phyloP scores from a whole-genome alignment of 2,888 invertebrate species.

The Pachymerium ferrugineum region DNA sequence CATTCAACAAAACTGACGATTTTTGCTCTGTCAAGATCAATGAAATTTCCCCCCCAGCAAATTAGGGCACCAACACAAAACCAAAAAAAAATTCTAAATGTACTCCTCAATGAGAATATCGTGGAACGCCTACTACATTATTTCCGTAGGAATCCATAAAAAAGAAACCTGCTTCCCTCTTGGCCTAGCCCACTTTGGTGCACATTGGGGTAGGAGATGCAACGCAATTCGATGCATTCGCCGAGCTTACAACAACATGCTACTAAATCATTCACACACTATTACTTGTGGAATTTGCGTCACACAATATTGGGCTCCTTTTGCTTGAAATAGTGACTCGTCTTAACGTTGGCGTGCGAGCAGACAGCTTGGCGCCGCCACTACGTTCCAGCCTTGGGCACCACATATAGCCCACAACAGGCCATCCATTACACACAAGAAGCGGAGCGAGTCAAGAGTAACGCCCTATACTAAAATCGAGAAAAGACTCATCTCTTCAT shows the following conservation, averaged over 20 bases:
- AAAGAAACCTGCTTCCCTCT: no score
- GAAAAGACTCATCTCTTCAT: constrained; percentile 23
- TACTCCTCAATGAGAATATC: neutral
- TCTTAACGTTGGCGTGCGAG: neutral
- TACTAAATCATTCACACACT: constrained; percentile 1
- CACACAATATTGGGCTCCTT: neutral
- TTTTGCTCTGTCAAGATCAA: constrained; percentile 1
- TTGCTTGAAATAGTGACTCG: constrained; percentile 19
- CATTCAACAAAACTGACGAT: neutral
- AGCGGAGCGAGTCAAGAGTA: constrained; percentile 22
- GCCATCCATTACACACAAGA: constrained; percentile 16
- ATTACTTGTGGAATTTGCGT: constrained; percentile 11
- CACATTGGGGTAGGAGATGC: no score
- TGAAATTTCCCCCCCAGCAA: neutral
- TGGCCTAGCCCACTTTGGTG: no score
- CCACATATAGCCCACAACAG: constrained; percentile 15
- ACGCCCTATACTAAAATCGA: constrained; percentile 27
- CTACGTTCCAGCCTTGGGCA: constrained; percentile 15
- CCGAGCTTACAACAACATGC: constrained; percentile 7
- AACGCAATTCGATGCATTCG: neutral
- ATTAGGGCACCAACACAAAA: neutral
- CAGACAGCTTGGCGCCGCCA: constrained; percentile 21
- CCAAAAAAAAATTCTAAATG: constrained; percentile 7
- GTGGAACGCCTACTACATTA: neutral
- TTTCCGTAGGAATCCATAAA: constrained; percentile 14